Conservation (phyloP, 1,140 invertebrate species). For the Drosophila santomea region DNA sequence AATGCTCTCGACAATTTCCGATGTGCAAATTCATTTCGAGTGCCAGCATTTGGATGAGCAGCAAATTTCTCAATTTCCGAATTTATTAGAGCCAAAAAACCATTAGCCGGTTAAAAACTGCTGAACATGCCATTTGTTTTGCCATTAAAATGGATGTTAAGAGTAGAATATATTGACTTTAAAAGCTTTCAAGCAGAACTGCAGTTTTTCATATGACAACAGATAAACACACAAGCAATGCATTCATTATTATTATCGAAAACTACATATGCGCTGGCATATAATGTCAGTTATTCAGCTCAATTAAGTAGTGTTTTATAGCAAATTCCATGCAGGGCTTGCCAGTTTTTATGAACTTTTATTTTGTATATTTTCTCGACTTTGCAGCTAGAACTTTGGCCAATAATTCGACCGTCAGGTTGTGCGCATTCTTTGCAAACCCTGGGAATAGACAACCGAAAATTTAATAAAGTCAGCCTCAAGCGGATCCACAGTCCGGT, state of each 20-base stretch:
- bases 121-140: too few relatives aligned
- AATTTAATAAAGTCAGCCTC: constrained; percentile 66
- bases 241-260: not conserved
- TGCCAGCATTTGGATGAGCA: not conserved
- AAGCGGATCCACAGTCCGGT: constrained; percentile 18
- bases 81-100: not conserved
- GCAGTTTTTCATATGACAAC: too few relatives aligned
- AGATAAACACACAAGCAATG: too few relatives aligned
- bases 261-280: not conserved
- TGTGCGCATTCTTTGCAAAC: constrained; percentile 22
- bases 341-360: not conserved
- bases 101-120: not conserved
- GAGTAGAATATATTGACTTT: too few relatives aligned
- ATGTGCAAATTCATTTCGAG: not conserved
- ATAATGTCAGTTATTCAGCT: not conserved
- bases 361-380: constrained; percentile 25
- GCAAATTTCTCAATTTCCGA: not conserved
- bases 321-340: too few relatives aligned
- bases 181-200: too few relatives aligned
- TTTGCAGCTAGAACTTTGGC: constrained; percentile 63
- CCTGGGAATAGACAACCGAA: constrained; percentile 36
- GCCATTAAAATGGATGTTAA: too few relatives aligned
- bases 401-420: constrained; percentile 69
- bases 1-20: constrained; percentile 9
- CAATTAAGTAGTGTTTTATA: not conserved